Evolutionary conservation across 1,140 invertebrate species (phyloP).

Genomic region (Cyphomyrmex costatus): DNA sequence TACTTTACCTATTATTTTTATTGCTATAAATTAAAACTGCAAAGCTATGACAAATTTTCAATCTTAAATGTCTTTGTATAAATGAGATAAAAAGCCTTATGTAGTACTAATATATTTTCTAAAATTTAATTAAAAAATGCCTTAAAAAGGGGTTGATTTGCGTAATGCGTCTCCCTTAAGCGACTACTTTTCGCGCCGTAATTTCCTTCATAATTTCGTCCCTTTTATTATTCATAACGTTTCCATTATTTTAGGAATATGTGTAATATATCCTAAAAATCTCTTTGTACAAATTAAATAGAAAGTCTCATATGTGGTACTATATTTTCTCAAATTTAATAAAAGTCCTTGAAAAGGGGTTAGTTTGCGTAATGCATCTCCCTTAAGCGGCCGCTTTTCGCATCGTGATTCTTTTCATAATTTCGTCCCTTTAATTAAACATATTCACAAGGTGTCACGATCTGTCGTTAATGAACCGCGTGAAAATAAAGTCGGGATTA

Average conservation of each 20-base stretch:
- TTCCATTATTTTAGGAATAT: too few relatives aligned
- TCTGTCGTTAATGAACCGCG: conserved; percentile 42
- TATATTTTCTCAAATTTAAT: conserved; percentile 23
- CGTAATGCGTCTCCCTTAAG: neutral
- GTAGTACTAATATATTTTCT: too few relatives aligned
- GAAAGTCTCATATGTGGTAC: neutral
- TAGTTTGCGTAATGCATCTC: conserved; percentile 4
- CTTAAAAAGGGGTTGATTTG: neutral
- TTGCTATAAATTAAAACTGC: too few relatives aligned
- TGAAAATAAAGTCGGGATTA: conserved; percentile 45
- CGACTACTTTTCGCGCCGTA: neutral
- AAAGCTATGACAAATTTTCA: too few relatives aligned
- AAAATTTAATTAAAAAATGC: too few relatives aligned
- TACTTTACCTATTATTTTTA: too few relatives aligned
- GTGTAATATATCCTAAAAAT: too few relatives aligned
- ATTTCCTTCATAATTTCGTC: conserved; percentile 23
- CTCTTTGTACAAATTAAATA: neutral
- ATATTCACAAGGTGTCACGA: conserved; percentile 38
- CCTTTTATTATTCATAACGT: conserved; percentile 31
- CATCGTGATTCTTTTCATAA: conserved; percentile 11
- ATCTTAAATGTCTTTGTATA: too few relatives aligned
- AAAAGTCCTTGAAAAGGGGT: neutral
- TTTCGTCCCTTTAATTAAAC: conserved; percentile 55
- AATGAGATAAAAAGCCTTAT: too few relatives aligned
- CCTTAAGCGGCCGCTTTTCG: neutral